Base-by-base conservation (phyloP, 2,888 invertebrate genomes). In the Notodonta dromedarius region DNA sequence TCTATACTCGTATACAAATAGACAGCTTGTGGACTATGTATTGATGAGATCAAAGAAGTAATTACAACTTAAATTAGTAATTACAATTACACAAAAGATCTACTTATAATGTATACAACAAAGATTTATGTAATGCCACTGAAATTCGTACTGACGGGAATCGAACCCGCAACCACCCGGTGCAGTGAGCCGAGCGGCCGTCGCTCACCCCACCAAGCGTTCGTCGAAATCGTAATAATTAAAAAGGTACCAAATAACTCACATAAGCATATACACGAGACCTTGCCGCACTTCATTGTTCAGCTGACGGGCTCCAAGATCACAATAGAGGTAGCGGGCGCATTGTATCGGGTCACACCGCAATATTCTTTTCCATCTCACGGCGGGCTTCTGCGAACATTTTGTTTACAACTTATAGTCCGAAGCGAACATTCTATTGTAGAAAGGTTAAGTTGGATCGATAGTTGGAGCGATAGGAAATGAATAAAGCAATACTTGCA, bases 291-390 rank as follows among this genome's bases (percentile, higher is more conserved):
- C 63, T 42, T 84, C 84, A 59, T 73, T 83, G 73, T 84, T 79
- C 7, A 74, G 69, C 0, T 78, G 74, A 53, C 77, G 74, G 12
- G 84, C 83, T 7, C 93, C 93, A 5, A 93, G 77, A 55, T 86
- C 87, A 79, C 93, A 93, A 80, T 86, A 93, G 63, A 93, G 77
- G 69, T 84, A 85, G 50, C 90, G 82, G 5, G 89, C 88, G 68
- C 93, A 93, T 77, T 91, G 89, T 73, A 90, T 84, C 39, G 86
- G 85, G 70, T 93, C 93, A 73, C 86, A 82, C 50, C 74, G 78
- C 62, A 92, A 77, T 74, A 93, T 91, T 78, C 85, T 87, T 70
- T 84, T 87, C 93, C 93, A 93, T 76, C 91, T 81, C 32, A 93
- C 93, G 65, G 80, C 84, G 8, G 88, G 85, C 67, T 82, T 87